Percentiles rank a stretch among this genome's conserved stretches.
Conservation (phyloP, 2,797 vertebrate genomes). For the Taeniopygia guttata region DNA sequence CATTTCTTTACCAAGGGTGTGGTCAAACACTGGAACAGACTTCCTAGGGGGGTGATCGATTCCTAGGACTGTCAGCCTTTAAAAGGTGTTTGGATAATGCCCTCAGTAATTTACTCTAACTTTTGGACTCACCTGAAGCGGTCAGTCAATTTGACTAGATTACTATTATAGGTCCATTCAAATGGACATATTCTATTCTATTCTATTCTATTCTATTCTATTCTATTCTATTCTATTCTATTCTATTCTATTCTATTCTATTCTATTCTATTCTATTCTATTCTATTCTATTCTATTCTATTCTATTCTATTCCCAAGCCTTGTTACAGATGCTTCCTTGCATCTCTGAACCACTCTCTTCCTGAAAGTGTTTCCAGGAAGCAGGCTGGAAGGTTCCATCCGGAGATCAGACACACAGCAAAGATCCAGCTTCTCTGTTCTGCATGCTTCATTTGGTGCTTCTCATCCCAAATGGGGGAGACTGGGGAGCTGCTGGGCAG, state of each 20-base stretch:
- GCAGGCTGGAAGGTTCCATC: neutral
- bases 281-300: neutral
- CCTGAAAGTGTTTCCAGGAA: neutral
- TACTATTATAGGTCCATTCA: neutral
- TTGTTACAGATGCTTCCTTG: rapidly evolving
- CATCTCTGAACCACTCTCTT: neutral
- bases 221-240: neutral
- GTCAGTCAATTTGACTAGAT: neutral
- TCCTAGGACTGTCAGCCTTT: neutral
- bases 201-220: neutral
- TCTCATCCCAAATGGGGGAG: neutral
- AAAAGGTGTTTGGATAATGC: neutral
- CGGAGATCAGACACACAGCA: neutral
- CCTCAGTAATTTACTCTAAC: neutral
- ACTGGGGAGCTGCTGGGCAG: neutral
- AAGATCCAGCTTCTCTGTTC: neutral
- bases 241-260: neutral
- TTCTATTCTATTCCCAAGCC: neutral
- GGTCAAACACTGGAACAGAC: neutral
- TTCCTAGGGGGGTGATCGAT: rapidly evolving
- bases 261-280: neutral
- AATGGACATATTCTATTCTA: neutral
- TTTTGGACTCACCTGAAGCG: neutral
- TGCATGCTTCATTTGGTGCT: neutral
- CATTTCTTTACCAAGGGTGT: neutral